phyloP scores from a whole-genome alignment of 2,888 invertebrate species.

The Lithophane socia region DNA sequence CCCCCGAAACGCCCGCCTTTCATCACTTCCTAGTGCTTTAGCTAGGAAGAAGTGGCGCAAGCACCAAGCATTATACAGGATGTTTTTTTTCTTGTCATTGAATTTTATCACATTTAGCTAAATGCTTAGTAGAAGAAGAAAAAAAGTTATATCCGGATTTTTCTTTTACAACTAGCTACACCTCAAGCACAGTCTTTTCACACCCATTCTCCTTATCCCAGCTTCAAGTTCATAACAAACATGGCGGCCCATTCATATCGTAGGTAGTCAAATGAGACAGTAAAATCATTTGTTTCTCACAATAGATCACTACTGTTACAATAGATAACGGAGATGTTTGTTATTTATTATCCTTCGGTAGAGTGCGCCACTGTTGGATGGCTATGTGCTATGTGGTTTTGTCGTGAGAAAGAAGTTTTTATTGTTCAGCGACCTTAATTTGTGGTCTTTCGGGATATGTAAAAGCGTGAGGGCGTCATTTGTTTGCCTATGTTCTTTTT shows the following conservation, averaged over 20 bases:
- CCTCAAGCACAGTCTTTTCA: background rate
- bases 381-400: conserved; percentile 29
- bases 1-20: background rate
- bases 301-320: conserved; percentile 41
- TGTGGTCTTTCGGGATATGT: background rate
- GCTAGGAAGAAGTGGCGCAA: background rate
- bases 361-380: conserved; percentile 22
- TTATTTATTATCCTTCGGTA: conserved; percentile 33
- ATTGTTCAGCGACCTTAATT: background rate
- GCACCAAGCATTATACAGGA: background rate
- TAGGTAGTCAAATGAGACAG: conserved; percentile 28
- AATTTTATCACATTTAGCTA: background rate
- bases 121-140: background rate
- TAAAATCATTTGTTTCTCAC: conserved; percentile 46
- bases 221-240: conserved; percentile 19
- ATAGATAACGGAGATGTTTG: conserved; percentile 37
- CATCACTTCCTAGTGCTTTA: background rate
- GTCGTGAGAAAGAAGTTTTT: background rate
- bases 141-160: background rate
- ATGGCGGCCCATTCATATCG: conserved; percentile 22
- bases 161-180: background rate
- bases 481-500: background rate
- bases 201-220: background rate
- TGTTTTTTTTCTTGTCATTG: background rate
- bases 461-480: background rate